Conservation (phyloP, 2,113 vertebrate species). For the Eclectus roratus region DNA sequence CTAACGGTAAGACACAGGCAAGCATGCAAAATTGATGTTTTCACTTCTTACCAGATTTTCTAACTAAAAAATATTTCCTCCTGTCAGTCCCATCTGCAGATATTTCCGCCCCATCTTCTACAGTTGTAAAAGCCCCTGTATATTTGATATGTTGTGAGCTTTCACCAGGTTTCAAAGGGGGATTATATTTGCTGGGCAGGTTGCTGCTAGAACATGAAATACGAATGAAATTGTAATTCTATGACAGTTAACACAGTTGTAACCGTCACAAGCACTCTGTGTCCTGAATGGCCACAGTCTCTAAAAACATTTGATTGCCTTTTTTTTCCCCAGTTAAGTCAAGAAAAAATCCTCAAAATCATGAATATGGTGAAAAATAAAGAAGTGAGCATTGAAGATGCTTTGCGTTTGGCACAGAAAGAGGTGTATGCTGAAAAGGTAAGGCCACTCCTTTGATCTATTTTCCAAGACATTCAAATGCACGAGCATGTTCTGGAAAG, state of each 20-base stretch:
- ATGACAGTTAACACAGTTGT: neutral
- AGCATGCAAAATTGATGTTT: neutral
- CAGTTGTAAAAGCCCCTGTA: neutral
- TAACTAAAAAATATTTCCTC: neutral
- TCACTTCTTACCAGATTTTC: neutral
- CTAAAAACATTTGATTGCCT: neutral
- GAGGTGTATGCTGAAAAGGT: neutral
- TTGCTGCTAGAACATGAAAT: constrained; percentile 6
- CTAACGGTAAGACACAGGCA: neutral
- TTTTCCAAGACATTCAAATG: neutral
- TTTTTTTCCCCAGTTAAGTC: neutral
- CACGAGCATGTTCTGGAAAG: neutral
- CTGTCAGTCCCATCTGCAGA: constrained; percentile 10
- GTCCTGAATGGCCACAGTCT: neutral
- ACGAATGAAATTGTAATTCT: constrained; percentile 15
- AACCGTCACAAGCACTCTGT: neutral
- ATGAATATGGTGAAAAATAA: constrained; percentile 81
- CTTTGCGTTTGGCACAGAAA: constrained; percentile 71
- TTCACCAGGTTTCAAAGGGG: constrained; percentile 22
- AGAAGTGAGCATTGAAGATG: constrained; percentile 76
- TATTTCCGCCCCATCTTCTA: neutral
- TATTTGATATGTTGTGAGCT: constrained; percentile 5
- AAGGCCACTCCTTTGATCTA: neutral
- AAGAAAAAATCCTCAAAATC: constrained; percentile 55
- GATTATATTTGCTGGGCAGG: constrained; percentile 4